Conservation (phyloP, 2,888 invertebrate species). For the Eupsilia transversa region DNA sequence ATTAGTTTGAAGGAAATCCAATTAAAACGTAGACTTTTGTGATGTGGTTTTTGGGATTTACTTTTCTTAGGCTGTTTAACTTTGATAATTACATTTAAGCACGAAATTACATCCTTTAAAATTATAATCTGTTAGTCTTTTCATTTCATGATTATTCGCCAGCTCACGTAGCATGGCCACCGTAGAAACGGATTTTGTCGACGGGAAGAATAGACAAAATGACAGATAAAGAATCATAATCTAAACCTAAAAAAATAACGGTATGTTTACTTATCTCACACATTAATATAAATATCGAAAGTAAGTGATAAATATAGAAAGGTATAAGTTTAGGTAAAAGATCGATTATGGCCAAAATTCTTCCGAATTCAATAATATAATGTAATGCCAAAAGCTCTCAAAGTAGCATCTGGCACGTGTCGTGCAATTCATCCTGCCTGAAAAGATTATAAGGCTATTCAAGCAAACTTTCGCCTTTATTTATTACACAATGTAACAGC, state of each 20-base stretch:
- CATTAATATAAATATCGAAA: neutral
- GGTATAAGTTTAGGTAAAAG: neutral
- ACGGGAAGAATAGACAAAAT: no score
- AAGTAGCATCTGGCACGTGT: neutral
- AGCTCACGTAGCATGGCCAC: no score
- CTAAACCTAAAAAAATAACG: neutral
- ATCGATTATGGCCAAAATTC: neutral
- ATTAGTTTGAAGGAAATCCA: constrained; percentile 33
- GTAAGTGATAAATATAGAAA: neutral
- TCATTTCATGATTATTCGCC: neutral
- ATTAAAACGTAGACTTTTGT: constrained; percentile 43
- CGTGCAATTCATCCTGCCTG: neutral
- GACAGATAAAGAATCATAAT: no score
- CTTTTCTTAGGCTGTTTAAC: constrained; percentile 2
- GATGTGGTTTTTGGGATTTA: constrained; percentile 21
- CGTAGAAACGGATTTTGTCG: no score
- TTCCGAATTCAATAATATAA: neutral
- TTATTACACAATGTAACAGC: no score
- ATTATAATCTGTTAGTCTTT: neutral
- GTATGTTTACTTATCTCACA: neutral
- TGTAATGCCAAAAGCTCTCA: neutral
- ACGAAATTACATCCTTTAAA: neutral
- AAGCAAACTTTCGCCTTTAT: neutral
- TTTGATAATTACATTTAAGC: constrained; percentile 9
- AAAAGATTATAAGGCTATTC: constrained; percentile 2